Base-by-base conservation (phyloP, 2,113 vertebrate genomes). In the Zeus faber region DNA sequence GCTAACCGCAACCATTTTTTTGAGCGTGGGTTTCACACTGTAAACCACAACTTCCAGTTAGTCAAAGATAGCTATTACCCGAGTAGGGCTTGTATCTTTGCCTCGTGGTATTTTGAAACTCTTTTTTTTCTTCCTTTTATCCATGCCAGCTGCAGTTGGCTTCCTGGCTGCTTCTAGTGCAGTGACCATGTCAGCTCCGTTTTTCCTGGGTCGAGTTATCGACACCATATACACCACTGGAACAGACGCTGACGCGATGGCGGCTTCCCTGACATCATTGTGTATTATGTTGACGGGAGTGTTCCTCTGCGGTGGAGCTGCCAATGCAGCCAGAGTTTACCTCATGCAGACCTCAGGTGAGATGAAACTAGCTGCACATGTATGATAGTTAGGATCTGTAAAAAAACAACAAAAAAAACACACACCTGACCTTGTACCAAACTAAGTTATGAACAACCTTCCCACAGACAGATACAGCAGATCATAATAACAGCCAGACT, bases 161-260 rank as follows among this genome's bases (percentile, higher is more conserved):
- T 97, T 98, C 84, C 87, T 99, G 18, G 77, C 92, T 0, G 73
- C 96, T 64, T 97, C 97, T 84, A 99, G 96, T 52, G 86, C 92
- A 21, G 92, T 99, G 54, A 97, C 95, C 10, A 99, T 99, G 96
- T 98, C 96, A 0, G 94, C 95, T 1, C 96, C 97, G 1, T 99
- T 95, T 78, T 90, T 97, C 77, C 79, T 98, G 85, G 97, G 97
- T 17, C 92, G 80, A 85, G 92, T 99, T 57, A 98, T 99, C 1
- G 97, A 99, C 37, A 84, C 93, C 44, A 95, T 99, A 74, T 97
- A 97, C 68, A 84, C 88, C 13, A 80, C 86, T 72, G 81, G 90
- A 14, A 11, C 81, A 0, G 86, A 81, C 22, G 7, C 75, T 0
- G 87, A 80, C 33, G 91, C 94, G 4, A 88, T 90, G 69, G 63